Evolutionary conservation across 2,888 invertebrate genomes (phyloP), one percentile per base, ranked within the genome.

Genomic region (Apodemia mormo): DNA sequence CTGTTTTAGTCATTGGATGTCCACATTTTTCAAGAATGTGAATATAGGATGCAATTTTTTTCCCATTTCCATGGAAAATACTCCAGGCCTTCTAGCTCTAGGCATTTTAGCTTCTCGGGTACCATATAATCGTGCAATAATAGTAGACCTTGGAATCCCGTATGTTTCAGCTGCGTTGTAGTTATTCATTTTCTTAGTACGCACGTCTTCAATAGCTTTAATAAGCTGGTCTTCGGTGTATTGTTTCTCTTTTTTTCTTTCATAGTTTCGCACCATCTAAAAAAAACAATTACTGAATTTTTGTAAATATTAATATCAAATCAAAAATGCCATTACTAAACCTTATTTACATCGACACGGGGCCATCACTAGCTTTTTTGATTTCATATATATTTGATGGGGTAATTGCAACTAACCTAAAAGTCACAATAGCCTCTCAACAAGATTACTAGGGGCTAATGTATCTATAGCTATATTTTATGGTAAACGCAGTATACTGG

Each of bases 161-260:
- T 49, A 66, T 43, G 10, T 49, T 43, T 29, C 49, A 22, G 33
- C 22, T 10, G 66, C 66, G 45, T 10, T 6, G 10, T 66, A 66
- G 22, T 49, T 49, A 29, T 29, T 49, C 29, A 66, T 65, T 52
- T 72, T 52, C 5, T 65, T 58, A 45, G 73, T 74, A n/a, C 7
- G n/a, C 22, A 75, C 72, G 2, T 54, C 68, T 67, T 66, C 30
- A 30, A 74, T 70, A 52, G 75, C 75, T 68, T 66, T 68, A 49
- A 64, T 7, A 66, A 73, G 61, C 49, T 69, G 68, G 12, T 72
- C 74, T 64, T 67, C 67, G 29, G 71, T 66, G 66, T 74, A 74
- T 14, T 14, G 66, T 68, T 30, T 72, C 9, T 73, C 68, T 12
- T 71, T 70, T 72, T 68, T 73, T 58, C 72, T 49, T 70, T 66